phyloP scores from a whole-genome alignment of 2,113 vertebrate genomes.

The Stegostoma tigrinum region DNA sequence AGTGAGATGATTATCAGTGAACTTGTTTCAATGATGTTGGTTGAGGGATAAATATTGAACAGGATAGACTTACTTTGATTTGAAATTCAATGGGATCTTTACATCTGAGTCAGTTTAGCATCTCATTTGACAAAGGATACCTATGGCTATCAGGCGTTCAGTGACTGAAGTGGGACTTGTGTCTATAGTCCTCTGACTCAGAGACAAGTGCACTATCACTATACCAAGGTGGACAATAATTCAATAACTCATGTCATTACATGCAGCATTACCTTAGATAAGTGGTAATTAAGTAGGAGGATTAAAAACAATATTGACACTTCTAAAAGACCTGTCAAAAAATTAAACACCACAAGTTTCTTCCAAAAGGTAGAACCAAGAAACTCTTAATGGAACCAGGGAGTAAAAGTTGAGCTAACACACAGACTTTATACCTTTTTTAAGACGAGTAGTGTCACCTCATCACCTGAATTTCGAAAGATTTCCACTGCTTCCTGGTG shows the following conservation, averaged over 20 bases:
- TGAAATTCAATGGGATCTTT: not conserved
- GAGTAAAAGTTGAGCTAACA: not conserved
- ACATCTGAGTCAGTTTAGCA: not conserved
- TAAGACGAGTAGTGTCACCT: constrained; percentile 72
- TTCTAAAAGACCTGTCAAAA: not conserved
- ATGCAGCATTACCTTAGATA: not conserved
- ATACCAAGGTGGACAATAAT: not conserved
- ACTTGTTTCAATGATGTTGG: not conserved
- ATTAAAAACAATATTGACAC: not conserved
- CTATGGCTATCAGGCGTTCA: not conserved
- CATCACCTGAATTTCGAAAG: constrained; percentile 74
- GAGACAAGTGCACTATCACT: not conserved
- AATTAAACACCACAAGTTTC: not conserved
- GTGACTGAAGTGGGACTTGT: not conserved
- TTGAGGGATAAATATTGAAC: not conserved
- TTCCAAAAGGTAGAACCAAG: not conserved
- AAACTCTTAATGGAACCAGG: not conserved
- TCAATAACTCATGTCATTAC: not conserved
- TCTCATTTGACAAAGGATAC: not conserved
- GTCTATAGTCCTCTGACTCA: not conserved
- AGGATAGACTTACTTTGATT: not conserved
- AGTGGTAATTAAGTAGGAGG: not conserved
- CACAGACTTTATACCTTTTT: constrained; percentile 65
- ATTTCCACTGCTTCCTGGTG: constrained; percentile 77
- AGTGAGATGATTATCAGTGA: not conserved